phyloP scores from a whole-genome alignment of 1,140 invertebrate species.

The Zaprionus taronus region DNA sequence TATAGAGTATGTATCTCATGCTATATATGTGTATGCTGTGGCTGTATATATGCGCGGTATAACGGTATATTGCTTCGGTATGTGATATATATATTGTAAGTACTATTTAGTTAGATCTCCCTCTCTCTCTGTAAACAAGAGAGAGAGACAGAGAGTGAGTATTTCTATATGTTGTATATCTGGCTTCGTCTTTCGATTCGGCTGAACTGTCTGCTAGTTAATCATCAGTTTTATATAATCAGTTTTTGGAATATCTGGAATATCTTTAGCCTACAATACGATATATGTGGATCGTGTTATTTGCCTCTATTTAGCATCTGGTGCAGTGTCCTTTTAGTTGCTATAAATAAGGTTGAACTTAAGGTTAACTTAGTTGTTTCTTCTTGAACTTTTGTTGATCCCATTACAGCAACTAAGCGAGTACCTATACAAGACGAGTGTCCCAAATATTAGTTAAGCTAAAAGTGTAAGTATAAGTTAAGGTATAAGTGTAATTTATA shows the following conservation, averaged over 20 bases:
- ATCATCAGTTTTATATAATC: slow-evolving; percentile 23
- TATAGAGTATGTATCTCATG: slow-evolving; percentile 27
- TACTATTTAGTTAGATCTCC: neutral
- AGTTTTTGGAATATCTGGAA: slow-evolving; percentile 35
- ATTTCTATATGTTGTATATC: neutral
- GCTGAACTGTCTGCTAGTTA: slow-evolving; percentile 7
- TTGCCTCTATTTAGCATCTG: slow-evolving; percentile 5
- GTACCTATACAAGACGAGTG: slow-evolving; percentile 37
- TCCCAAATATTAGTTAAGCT: slow-evolving; percentile 12
- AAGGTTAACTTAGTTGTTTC: neutral
- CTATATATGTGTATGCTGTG: slow-evolving; percentile 5
- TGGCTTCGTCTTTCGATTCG: neutral
- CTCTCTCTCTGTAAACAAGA: no score
- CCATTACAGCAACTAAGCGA: slow-evolving; percentile 56
- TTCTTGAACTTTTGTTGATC: slow-evolving; percentile 56
- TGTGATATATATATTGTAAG: neutral
- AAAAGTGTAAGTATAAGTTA: slow-evolving; percentile 13
- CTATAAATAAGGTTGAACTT: neutral
- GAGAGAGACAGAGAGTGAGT: neutral
- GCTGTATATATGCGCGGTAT: slow-evolving; percentile 1
- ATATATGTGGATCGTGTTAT: slow-evolving; percentile 5
- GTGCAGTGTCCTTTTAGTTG: neutral
- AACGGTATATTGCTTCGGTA: slow-evolving; percentile 35
- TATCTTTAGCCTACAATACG: slow-evolving; percentile 31
- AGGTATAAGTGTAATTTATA: slow-evolving; percentile 4